Evolutionary conservation across 2,113 vertebrate genomes (phyloP).

Genomic region (Acanthochromis polyacanthus): DNA sequence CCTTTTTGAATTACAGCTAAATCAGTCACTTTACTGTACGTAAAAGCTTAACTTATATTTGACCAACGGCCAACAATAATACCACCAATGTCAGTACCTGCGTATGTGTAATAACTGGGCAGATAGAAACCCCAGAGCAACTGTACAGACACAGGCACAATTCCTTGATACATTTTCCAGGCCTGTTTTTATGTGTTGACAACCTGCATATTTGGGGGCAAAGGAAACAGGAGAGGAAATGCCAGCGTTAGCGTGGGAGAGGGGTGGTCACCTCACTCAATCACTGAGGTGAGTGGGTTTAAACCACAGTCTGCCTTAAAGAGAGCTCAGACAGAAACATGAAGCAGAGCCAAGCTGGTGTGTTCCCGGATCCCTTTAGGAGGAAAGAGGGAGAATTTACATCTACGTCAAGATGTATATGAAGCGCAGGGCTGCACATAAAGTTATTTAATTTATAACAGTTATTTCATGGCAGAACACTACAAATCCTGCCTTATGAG

Average conservation of each 20-base stretch:
- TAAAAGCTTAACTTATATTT: too few species aligned
- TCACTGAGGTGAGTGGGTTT: constrained; percentile 74
- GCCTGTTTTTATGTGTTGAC: constrained; percentile 52
- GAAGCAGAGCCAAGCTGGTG: background rate
- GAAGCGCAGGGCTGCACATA: background rate
- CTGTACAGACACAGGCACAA: constrained; percentile 19
- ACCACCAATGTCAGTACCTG: background rate
- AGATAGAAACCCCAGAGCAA: constrained; percentile 25
- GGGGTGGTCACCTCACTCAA: constrained; percentile 56
- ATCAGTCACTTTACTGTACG: too few species aligned
- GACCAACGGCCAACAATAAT: background rate
- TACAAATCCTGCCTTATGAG: background rate
- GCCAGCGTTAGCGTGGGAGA: constrained; percentile 66
- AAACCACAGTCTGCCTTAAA: constrained; percentile 64
- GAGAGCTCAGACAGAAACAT: constrained; percentile 48
- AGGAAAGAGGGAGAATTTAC: background rate
- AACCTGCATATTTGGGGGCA: constrained; percentile 60
- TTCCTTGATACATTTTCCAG: constrained; percentile 65
- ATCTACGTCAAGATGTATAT: background rate
- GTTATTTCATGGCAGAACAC: background rate
- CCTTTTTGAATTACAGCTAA: too few species aligned
- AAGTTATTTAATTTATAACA: background rate
- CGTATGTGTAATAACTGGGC: constrained; percentile 17
- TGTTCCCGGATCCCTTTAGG: constrained; percentile 1
- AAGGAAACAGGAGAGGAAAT: constrained; percentile 74